Conservation (phyloP, 2,113 vertebrate species). For the Alethe diademata region DNA sequence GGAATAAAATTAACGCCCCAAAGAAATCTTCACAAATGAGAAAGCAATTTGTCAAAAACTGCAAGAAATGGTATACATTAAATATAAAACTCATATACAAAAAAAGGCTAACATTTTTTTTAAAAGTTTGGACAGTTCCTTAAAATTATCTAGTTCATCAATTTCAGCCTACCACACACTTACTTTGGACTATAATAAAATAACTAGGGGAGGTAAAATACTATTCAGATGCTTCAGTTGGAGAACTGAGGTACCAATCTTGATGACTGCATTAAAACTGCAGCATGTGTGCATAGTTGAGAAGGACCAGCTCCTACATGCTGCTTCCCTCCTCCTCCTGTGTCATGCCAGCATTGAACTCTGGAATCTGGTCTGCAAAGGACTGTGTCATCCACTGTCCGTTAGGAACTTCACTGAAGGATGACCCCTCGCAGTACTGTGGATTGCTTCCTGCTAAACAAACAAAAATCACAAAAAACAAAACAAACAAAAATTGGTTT, state of each 20-base stretch:
- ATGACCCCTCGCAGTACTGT: slow-evolving; percentile 23
- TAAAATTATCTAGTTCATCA: slow-evolving; percentile 58
- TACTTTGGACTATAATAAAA: slow-evolving; percentile 53
- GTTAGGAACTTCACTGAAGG: slow-evolving; percentile 74
- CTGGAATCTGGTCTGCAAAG: slow-evolving; percentile 84
- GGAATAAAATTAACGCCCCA: slow-evolving; percentile 50
- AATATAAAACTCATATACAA: slow-evolving; percentile 75
- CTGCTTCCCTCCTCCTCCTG: slow-evolving; percentile 47
- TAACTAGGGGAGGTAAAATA: slow-evolving; percentile 54
- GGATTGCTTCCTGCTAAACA: slow-evolving; percentile 53
- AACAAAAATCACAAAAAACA: not conserved
- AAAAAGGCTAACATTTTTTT: slow-evolving; percentile 13
- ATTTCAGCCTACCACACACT: slow-evolving; percentile 62
- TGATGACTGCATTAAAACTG: slow-evolving; percentile 76
- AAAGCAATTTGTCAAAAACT: slow-evolving; percentile 65
- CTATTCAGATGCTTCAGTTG: slow-evolving; percentile 69
- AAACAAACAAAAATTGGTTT: not conserved
- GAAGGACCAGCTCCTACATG: slow-evolving; percentile 10
- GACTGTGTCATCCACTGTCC: slow-evolving; percentile 88
- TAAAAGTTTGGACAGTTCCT: slow-evolving; percentile 38
- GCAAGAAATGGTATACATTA: slow-evolving; percentile 67
- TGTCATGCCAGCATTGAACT: not conserved
- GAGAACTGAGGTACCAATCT: slow-evolving; percentile 68
- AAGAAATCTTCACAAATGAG: slow-evolving; percentile 61
- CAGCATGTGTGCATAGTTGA: slow-evolving; percentile 36